Percentiles rank a stretch among this genome's conserved stretches.
Evolutionary conservation across 2,888 invertebrate species (phyloP).

Genomic region (Acleris literana): DNA sequence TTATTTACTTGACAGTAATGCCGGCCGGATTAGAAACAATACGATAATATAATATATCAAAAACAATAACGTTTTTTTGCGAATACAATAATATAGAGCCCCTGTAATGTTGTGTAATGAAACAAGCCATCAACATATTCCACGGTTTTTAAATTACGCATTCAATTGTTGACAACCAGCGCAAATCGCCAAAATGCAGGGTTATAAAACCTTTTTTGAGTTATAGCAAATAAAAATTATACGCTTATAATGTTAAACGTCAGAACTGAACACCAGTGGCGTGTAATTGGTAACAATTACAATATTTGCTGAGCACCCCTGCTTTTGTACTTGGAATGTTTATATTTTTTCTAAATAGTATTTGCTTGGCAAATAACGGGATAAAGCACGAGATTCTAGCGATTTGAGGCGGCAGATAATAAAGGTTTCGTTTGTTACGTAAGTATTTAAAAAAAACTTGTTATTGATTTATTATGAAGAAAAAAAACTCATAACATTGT

Average conservation of each 20-base stretch:
- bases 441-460: too few relatives aligned
- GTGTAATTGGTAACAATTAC: slow-evolving; percentile 76
- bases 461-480: too few relatives aligned
- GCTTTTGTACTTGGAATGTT: slow-evolving; percentile 61
- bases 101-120: too few relatives aligned
- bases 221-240: slow-evolving; percentile 30
- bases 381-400: slow-evolving; percentile 19
- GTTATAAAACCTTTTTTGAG: slow-evolving; percentile 12
- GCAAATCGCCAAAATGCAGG: slow-evolving; percentile 26
- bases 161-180: slow-evolving; percentile 21
- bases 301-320: slow-evolving; percentile 62
- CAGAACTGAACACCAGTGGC: slow-evolving; percentile 48
- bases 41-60: too few relatives aligned
- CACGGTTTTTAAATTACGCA: slow-evolving; percentile 3
- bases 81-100: too few relatives aligned
- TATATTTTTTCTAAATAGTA: slow-evolving; percentile 53
- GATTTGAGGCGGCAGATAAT: neutral
- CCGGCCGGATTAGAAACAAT: too few relatives aligned
- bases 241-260: slow-evolving; percentile 26
- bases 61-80: too few relatives aligned
- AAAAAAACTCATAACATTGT: too few relatives aligned
- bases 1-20: too few relatives aligned
- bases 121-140: neutral
- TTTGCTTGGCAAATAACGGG: slow-evolving; percentile 44
- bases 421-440: too few relatives aligned